Base-by-base conservation (phyloP, 2,888 invertebrate species). In the Rugalucina vietnamica region DNA sequence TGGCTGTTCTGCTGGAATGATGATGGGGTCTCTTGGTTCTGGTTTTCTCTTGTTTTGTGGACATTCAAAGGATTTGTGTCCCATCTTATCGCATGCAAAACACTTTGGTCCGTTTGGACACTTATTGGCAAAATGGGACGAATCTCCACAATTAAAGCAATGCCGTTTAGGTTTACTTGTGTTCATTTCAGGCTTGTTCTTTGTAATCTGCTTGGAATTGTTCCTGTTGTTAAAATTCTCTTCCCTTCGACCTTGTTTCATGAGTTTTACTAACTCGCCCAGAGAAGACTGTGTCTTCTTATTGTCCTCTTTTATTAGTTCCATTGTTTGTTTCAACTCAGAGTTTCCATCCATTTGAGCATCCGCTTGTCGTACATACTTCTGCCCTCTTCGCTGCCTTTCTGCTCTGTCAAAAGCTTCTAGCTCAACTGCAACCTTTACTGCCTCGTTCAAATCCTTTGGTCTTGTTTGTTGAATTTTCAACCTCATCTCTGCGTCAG, bases 351-450 rank as follows among this genome's bases (percentile, higher is more conserved):
- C 60, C 29, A 29, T 27, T 27, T 60, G 60, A 24, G 24, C 18
- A 29, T 27, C 29, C 5, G 60, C 18, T 18, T 60, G 60, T 5
- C 60, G 29, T 27, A 29, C 60, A 60, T 60, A 60, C 29, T 60
- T 60, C 60, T 10, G 3, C 2, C 60, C 60, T 60, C 24, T 60
- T 60, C 60, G 27, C 18, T 60, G 60, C 29, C 60, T 24, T 60
- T 60, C 60, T 60, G 65, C 24, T 60, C 60, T 60, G 60, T 60
- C 60, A 27, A 60, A 60, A 27, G 60, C 60, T 18, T 60, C 60
- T 10, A 60, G 60, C 29, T 60, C 60, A 60, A 27, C 29, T 27
- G 60, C 60, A 8, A 60, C 10, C n/a, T 54, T 54, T 21, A 54
- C 54, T 54, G 54, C 54, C n/a, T 54, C 54, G n/a, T 54, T 54